Base-by-base conservation (phyloP, 2,888 invertebrate genomes). In the Dasysyrphus tricinctus region DNA sequence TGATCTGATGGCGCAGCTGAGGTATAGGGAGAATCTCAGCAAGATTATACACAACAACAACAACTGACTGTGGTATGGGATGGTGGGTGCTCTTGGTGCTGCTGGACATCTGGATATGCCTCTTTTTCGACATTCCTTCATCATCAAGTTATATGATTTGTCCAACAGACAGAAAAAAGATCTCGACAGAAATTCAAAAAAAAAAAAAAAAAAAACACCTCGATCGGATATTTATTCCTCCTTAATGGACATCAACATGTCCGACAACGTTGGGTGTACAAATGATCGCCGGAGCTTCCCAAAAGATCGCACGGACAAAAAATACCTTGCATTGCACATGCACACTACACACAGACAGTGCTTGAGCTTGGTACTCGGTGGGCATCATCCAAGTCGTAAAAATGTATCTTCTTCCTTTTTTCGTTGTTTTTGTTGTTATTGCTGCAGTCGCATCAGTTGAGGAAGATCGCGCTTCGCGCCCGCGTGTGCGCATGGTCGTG, bases 201-300 rank as follows among this genome's bases (percentile, higher is more conserved):
- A 69, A 54, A n/a, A 57, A 56, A 19, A 69, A 37, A 56, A 69
- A 54, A 59, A 67, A 51, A 54, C 24, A 65, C 39, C 61, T 47
- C 74, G 82, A 86, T 82, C 75, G 88, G 88, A 90, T 90, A 90
- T 90, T 90, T 90, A 90, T 90, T 89, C 90, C 86, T 89, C 89
- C 90, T 89, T 90, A 90, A 90, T 90, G 89, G 89, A 90, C 89
- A 89, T 90, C 89, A 90, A 90, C 90, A 90, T 90, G 89, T 90
- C 89, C 88, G 81, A 88, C 88, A 80, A 88, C 78, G 74, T 82
- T 42, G 74, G 78, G 86, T 32, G 5, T 85, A 81, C 81, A 57
- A 85, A 83, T 83, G 83, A 83, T 80, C 70, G 70, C 34, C 54
- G 75, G 59, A 72, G 75, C 78, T 78, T 82, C 74, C 78, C 74